Evolutionary conservation across 1,140 invertebrate species (phyloP).

Genomic region (Tigriopus japonicus): DNA sequence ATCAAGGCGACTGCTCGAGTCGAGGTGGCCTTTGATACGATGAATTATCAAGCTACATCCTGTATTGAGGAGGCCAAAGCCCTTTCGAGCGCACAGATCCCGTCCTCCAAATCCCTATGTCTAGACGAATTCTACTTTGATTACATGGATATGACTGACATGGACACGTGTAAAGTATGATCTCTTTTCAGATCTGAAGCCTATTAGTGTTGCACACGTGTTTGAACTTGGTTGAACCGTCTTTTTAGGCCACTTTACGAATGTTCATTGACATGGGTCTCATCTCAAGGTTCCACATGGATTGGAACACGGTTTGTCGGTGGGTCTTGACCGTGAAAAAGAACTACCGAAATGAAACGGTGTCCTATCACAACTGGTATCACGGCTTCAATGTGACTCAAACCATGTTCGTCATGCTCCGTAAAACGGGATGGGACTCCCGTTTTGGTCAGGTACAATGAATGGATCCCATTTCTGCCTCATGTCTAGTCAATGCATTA

Average conservation of each 20-base stretch:
- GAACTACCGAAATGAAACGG: constrained; percentile 62
- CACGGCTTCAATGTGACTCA: constrained; percentile 87
- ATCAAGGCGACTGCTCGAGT: neutral
- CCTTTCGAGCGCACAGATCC: neutral
- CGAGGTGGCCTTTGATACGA: neutral
- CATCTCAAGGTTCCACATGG: constrained; percentile 16
- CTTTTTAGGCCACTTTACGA: constrained; percentile 27
- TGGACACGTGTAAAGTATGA: too few species aligned
- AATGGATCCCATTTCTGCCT: neutral
- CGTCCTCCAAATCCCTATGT: neutral
- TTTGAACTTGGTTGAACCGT: too few species aligned
- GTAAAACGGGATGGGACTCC: constrained; percentile 30
- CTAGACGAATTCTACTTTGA: constrained; percentile 1
- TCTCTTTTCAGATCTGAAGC: too few species aligned
- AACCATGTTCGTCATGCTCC: constrained; percentile 83
- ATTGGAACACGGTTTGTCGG: constrained; percentile 23
- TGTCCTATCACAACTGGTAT: constrained; percentile 90
- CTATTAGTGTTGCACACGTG: too few species aligned
- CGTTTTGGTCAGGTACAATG: neutral
- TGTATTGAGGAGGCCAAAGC: neutral
- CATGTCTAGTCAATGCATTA: neutral
- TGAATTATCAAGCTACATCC: neutral
- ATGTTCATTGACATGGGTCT: constrained; percentile 28
- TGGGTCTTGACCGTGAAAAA: constrained; percentile 87
- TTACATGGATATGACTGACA: neutral